phyloP scores from a whole-genome alignment of 2,113 vertebrate species.

The Campylomormyrus numenius region DNA sequence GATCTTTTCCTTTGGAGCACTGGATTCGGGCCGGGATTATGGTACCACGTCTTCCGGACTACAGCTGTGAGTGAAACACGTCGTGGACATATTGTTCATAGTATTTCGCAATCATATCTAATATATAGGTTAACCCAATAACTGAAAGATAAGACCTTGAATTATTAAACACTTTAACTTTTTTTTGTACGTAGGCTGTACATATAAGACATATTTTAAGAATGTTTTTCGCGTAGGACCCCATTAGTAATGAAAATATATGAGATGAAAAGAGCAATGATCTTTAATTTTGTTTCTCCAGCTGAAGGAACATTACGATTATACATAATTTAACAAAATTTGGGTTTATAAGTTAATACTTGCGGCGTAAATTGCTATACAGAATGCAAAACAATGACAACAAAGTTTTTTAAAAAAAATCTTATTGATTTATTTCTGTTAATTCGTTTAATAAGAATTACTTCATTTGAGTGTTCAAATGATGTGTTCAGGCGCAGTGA shows the following conservation, averaged over 20 bases:
- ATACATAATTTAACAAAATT: background rate
- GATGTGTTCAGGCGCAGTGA: background rate
- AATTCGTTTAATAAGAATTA: background rate
- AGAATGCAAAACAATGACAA: background rate
- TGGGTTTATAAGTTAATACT: background rate
- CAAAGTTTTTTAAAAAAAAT: background rate
- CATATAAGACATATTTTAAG: background rate
- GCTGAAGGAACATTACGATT: background rate
- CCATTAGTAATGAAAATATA: background rate
- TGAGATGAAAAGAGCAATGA: background rate
- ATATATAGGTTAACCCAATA: background rate
- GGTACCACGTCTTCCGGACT: slow-evolving; percentile 60
- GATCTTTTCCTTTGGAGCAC: slow-evolving; percentile 58
- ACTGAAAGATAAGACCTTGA: background rate
- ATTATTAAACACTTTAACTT: background rate
- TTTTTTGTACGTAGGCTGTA: background rate
- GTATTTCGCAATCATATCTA: background rate
- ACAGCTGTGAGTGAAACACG: slow-evolving; percentile 45
- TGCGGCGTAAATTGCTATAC: background rate
- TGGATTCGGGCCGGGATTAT: slow-evolving; percentile 68
- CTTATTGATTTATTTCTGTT: background rate
- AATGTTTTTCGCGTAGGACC: background rate
- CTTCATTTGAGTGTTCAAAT: background rate
- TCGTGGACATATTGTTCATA: background rate
- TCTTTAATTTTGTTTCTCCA: background rate